phyloP scores from a whole-genome alignment of 2,113 vertebrate genomes.

The Pteronura brasiliensis region DNA sequence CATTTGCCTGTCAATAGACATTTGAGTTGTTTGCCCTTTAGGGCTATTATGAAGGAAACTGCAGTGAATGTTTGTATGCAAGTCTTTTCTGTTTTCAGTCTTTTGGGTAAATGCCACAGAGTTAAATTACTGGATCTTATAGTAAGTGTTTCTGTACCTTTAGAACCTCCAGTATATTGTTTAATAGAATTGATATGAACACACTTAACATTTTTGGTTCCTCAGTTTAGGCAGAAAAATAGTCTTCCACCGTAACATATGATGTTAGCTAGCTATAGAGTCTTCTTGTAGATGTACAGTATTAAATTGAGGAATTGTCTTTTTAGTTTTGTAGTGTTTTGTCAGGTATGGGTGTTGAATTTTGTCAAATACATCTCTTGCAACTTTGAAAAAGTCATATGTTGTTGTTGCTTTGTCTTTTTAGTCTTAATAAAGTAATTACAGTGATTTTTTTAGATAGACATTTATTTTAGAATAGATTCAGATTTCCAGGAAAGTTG shows the following conservation, averaged over 20 bases:
- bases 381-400: neutral
- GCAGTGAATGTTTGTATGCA: neutral
- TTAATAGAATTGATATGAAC: neutral
- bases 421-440: neutral
- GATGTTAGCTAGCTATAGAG: neutral
- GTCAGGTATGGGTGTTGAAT: neutral
- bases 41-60: neutral
- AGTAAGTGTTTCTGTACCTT: neutral
- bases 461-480: neutral
- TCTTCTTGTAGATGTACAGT: neutral
- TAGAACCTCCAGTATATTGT: neutral
- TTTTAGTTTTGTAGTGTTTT: neutral
- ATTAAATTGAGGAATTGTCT: neutral
- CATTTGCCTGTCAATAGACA: too few relatives aligned
- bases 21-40: neutral
- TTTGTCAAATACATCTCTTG: neutral
- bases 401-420: neutral
- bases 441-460: neutral
- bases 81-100: neutral
- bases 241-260: neutral
- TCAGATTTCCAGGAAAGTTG: neutral
- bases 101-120: neutral
- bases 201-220: neutral
- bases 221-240: neutral
- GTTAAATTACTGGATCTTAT: neutral